phyloP scores from a whole-genome alignment of 2,113 vertebrate species.

The Microcebus murinus region DNA sequence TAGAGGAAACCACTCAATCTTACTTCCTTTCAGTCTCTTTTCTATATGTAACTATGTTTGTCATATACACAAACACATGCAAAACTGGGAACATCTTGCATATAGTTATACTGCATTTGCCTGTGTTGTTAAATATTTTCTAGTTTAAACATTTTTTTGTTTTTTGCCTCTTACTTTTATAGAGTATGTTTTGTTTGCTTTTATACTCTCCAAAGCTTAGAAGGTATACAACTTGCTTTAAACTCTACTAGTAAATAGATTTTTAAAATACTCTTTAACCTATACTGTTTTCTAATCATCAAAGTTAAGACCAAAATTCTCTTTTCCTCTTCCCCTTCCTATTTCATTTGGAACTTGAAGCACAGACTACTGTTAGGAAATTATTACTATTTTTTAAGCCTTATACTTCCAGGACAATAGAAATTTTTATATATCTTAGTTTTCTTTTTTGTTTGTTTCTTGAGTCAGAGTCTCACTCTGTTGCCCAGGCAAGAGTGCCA shows the following conservation, averaged over 20 bases:
- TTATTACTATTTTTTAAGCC: neutral
- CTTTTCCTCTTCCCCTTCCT: neutral
- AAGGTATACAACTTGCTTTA: conserved; percentile 6
- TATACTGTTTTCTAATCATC: neutral
- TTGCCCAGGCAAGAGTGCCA: too few species aligned
- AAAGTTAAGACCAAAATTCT: conserved; percentile 5
- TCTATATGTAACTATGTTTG: neutral
- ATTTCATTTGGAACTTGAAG: neutral
- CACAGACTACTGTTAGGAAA: neutral
- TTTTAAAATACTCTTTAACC: conserved; percentile 14
- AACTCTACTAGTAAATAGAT: neutral
- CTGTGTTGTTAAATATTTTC: neutral
- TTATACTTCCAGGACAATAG: too few species aligned
- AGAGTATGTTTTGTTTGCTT: neutral
- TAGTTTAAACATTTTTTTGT: neutral
- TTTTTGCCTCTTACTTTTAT: neutral
- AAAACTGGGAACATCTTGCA: neutral
- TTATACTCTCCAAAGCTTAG: neutral
- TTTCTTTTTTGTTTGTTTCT: too few species aligned
- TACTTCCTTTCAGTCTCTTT: neutral
- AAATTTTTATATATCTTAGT: neutral
- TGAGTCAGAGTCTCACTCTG: too few species aligned
- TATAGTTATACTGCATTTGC: neutral
- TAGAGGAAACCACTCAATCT: neutral
- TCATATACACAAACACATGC: neutral